Base-by-base conservation (phyloP, 1,140 invertebrate species). In the Musca domestica region DNA sequence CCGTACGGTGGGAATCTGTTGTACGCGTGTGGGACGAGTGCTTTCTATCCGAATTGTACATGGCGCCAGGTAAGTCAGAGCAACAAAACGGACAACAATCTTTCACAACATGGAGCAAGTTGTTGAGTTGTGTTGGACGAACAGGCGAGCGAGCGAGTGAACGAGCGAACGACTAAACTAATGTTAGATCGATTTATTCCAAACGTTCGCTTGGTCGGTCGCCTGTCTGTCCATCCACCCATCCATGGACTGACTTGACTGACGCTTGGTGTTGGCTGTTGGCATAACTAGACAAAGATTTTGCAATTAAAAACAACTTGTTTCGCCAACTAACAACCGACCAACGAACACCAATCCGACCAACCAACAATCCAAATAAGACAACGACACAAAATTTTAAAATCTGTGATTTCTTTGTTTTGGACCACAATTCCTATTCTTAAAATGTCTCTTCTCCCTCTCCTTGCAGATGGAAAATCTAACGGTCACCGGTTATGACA, bases 1-100 rank as follows among this genome's bases (percentile, higher is more conserved):
- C 86, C 88, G 52, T 89, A 92, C 76, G 77, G 77, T 80, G 90
- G 90, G 49, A 89, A 90, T 73, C 87, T 88, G 74, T 82, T 98
- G 70, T 93, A 96, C 77, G 88, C 90, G n/a, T 98, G 95, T 83
- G 95, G 95, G 17, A 98, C 95, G 30, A 90, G 95, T 81, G 92
- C 95, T 17, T 97, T 94, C 83, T 90, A 90, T 71, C 95, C 95
- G 17, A 83, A 87, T 64, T 98, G 95, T 82, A 90, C 92, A 12
- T 95, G 93, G 93, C 87, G 95, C 87, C 89, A 92, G 86, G 93
- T 95, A 83, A 83, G 77, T 63, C 34, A 23, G 27, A 9, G n/a
- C 5, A 20, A 51, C 63, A 61, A 64, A 68, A 67, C 46, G 61
- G 30, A 17, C 46, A n/a, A 61, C 56, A 27, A 61, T 15, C 41